These are phyloP conservation scores for Stigmatopora nigra DNA, from an alignment of 2,113 vertebrate species.

Conservation along the genomic window DNA sequence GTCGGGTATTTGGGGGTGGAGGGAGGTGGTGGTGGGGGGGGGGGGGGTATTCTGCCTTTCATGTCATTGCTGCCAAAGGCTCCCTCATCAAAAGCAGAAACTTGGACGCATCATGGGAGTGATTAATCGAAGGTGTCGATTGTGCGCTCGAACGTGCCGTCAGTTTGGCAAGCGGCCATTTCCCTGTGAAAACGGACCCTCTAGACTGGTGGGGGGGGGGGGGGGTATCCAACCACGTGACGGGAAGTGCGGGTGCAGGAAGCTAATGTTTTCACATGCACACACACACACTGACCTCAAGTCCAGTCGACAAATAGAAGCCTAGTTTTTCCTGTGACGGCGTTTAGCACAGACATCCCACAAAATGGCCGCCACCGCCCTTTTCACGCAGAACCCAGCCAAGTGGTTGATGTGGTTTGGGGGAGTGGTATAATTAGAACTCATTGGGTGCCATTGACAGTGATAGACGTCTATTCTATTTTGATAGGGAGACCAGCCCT, in stretches of 20 bases:
- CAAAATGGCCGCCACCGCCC: neutral
- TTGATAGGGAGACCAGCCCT: too few species aligned
- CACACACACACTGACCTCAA: neutral
- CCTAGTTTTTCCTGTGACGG: neutral
- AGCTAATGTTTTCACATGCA: neutral
- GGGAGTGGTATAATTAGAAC: too few species aligned
- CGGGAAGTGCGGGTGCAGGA: constrained; percentile 51
- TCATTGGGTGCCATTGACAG: too few species aligned
- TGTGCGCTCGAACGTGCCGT: neutral
- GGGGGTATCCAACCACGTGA: constrained; percentile 35
- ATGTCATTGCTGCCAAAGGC: neutral
- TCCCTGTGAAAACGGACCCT: neutral
- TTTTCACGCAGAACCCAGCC: neutral
- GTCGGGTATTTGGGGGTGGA: neutral
- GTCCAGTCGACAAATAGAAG: constrained; percentile 1
- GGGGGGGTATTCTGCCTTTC: neutral
- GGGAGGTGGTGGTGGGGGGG: neutral
- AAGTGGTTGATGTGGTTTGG: too few species aligned
- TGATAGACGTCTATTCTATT: too few species aligned
- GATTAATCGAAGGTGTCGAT: neutral
- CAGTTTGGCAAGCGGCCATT: neutral
- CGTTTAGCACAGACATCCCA: neutral
- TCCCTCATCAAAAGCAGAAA: neutral
- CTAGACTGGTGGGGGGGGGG: neutral
- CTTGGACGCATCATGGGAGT: neutral